Percentiles rank a stretch among this genome's conserved stretches.
phyloP scores from a whole-genome alignment of 2,113 vertebrate genomes.

The Galemys pyrenaicus region DNA sequence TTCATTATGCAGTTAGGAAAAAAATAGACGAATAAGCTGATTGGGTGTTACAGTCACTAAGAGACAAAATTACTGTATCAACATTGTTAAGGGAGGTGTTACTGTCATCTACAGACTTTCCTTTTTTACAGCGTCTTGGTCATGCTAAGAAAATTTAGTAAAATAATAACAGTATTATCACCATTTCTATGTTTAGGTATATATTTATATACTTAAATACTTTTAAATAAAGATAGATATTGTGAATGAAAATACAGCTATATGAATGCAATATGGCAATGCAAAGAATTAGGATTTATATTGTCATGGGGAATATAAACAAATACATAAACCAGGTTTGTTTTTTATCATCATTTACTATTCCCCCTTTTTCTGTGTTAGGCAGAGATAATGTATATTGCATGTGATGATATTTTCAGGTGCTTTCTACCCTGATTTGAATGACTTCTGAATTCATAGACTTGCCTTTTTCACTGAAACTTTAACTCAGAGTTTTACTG shows the following conservation, averaged over 20 bases:
- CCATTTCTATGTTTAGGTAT: background rate
- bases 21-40: background rate
- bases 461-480: background rate
- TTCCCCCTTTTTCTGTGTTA: background rate
- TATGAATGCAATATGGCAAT: background rate
- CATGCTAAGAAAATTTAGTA: constrained; percentile 27
- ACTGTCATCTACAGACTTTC: background rate
- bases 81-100: background rate
- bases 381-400: background rate
- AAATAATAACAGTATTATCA: background rate
- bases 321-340: background rate
- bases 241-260: background rate
- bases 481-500: background rate
- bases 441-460: background rate
- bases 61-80: background rate
- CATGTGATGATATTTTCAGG: background rate
- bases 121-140: background rate
- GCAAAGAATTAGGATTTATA: background rate
- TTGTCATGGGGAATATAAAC: background rate
- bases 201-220: constrained; percentile 15
- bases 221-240: constrained; percentile 8
- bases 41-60: background rate
- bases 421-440: background rate
- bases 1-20: background rate
- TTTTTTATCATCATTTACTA: background rate